Percentiles rank a stretch among this genome's conserved stretches.
These are phyloP conservation scores for Napeogenes inachia DNA, from an alignment of 2,888 invertebrate species.

Conservation along the genomic window DNA sequence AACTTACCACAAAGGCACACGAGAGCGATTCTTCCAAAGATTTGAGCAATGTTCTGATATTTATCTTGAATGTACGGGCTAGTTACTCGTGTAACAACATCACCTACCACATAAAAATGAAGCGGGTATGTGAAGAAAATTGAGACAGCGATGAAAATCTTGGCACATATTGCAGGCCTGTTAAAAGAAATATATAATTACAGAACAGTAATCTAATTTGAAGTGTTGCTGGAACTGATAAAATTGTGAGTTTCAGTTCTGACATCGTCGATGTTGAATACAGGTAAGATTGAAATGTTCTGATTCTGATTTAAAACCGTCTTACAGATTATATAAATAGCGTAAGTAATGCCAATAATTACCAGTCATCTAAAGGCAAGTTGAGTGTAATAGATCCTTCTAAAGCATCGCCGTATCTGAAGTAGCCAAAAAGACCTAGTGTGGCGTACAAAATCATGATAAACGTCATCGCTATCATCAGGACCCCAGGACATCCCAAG, in stretches of 20 bases:
- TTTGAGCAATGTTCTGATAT: constrained; percentile 46
- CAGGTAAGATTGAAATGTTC: too few relatives aligned
- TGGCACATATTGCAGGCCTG: constrained; percentile 87
- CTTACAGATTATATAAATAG: neutral
- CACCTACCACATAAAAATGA: constrained; percentile 95
- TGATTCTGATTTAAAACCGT: neutral
- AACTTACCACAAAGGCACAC: constrained; percentile 66
- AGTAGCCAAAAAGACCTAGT: constrained; percentile 93
- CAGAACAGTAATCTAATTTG: too few relatives aligned
- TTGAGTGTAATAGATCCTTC: constrained; percentile 89
- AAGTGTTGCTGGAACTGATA: too few relatives aligned
- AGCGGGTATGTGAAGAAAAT: constrained; percentile 95
- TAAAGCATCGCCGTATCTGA: constrained; percentile 86
- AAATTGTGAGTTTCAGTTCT: too few relatives aligned
- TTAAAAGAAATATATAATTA: neutral
- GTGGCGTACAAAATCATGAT: constrained; percentile 86
- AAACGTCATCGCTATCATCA: constrained; percentile 89
- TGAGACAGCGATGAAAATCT: constrained; percentile 89
- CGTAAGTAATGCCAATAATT: constrained; percentile 37
- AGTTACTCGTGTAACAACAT: constrained; percentile 88
- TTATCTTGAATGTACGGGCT: constrained; percentile 78
- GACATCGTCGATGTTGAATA: too few relatives aligned
- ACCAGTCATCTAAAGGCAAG: constrained; percentile 82
- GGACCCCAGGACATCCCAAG: constrained; percentile 88
- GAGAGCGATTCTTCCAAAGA: constrained; percentile 46